phyloP scores from a whole-genome alignment of 2,888 invertebrate species.

The Chesias legatella region DNA sequence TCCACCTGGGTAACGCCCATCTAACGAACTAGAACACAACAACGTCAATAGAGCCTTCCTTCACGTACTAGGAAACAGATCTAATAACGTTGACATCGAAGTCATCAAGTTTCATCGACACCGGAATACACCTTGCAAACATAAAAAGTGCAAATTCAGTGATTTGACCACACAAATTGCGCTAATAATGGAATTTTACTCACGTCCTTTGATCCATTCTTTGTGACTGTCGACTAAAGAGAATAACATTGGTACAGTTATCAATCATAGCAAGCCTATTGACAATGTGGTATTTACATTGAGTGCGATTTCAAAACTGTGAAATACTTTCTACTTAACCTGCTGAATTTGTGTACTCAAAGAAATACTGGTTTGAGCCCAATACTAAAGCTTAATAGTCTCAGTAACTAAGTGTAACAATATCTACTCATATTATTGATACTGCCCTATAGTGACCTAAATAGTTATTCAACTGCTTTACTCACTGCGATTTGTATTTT shows the following conservation, averaged over 20 bases:
- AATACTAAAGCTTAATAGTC: constrained; percentile 26
- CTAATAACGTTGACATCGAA: constrained; percentile 17
- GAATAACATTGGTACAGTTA: constrained; percentile 40
- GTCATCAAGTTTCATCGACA: constrained; percentile 22
- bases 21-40: constrained; percentile 74
- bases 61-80: constrained; percentile 20
- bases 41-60: constrained; percentile 36
- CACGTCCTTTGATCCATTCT: constrained; percentile 69
- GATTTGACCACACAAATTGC: constrained; percentile 33
- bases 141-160: constrained; percentile 32
- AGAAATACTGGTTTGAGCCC: constrained; percentile 10
- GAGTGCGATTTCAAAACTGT: constrained; percentile 35
- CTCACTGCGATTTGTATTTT: constrained; percentile 23
- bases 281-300: constrained; percentile 30
- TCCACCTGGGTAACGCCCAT: constrained; percentile 77
- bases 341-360: constrained; percentile 21
- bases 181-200: constrained; percentile 50
- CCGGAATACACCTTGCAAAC: constrained; percentile 35
- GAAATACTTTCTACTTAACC: constrained; percentile 23
- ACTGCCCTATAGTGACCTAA: constrained; percentile 16
- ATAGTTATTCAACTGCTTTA: constrained; percentile 9
- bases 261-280: constrained; percentile 13
- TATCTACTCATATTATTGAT: constrained; percentile 29
- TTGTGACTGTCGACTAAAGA: constrained; percentile 68
- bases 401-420: constrained; percentile 16